Evolutionary conservation across 2,113 vertebrate genomes (phyloP), one percentile per base, ranked within the genome.

Genomic region (Hipposideros armiger): DNA sequence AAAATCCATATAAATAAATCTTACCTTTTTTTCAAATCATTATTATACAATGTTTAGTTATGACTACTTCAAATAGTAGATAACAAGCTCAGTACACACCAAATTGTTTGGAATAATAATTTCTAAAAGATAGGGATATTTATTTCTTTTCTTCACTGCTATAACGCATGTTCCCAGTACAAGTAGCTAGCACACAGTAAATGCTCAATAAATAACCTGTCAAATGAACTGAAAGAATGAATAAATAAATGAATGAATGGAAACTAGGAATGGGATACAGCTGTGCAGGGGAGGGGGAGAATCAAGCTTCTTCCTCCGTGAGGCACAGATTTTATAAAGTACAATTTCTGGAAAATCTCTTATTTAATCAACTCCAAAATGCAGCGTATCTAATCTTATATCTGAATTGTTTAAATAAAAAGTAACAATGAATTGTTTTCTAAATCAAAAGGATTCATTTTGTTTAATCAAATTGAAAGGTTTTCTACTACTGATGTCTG

Each of bases 281-380:
- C 22, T 72, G 2, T 40, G 20, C 3, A 28, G 10, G 47, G 47
- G 47, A 11, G 50, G 30, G 30, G 4, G 70, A 91, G 52, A 40
- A 40, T 20, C 26, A 90, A 42, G 5, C 7, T 90, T 86, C 66
- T 85, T 70, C 30, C 15, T 70, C 30, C 11, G n/a, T 36, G 7
- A 93, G 82, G 17, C 62, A 78, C 0, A 88, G 30, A 83, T 76
- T 70, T 87, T 74, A 95, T 36, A 56, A 89, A 97, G 50, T 45
- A 80, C 9, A 72, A 83, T 86, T 91, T 95, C 69, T 89, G 58
- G 20, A 72, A 95, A 91, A 91, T 95, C 13, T 77, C 52, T 80
- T 80, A 67, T 86, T 96, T 98, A 93, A 86, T 90, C 83, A 88
- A 94, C 96, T 94, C 62, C 83, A 96, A 96, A 93, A 81, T 77